Evolutionary conservation across 2,888 invertebrate species (phyloP).

Genomic region (Homarus gammarus): DNA sequence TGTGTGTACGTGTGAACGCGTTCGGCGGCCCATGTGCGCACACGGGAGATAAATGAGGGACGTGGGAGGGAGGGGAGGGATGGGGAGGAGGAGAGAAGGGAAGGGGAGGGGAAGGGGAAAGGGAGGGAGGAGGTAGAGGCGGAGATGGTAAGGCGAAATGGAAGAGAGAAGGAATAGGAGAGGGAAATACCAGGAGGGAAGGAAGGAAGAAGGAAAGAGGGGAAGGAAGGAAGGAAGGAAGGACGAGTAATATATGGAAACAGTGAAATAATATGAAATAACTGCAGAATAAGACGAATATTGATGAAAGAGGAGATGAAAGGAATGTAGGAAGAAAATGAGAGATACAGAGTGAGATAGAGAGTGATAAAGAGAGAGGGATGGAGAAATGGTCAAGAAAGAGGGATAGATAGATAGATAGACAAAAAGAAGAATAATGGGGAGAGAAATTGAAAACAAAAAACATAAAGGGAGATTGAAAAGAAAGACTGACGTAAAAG

Average conservation of each 20-base stretch:
- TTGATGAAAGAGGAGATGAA: background rate
- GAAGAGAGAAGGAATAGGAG: background rate
- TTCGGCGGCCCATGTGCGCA: constrained; percentile 28
- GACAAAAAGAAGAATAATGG: too few relatives aligned
- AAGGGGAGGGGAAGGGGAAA: too few relatives aligned
- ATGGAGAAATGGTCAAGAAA: background rate
- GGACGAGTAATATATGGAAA: too few relatives aligned
- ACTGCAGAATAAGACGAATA: background rate
- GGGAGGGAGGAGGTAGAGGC: background rate
- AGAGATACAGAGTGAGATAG: background rate
- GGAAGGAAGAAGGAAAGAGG: constrained; percentile 1
- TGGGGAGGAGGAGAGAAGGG: constrained; percentile 20
- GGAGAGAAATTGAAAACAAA: too few relatives aligned
- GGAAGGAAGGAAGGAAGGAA: background rate
- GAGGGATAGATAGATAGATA: too few relatives aligned
- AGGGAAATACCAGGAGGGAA: background rate
- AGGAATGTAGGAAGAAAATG: background rate
- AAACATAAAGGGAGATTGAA: background rate
- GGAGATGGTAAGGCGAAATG: too few relatives aligned
- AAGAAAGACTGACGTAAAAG: background rate
- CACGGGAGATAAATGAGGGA: constrained; percentile 35
- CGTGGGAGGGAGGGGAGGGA: background rate
- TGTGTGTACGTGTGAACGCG: constrained; percentile 47
- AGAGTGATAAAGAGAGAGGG: background rate
- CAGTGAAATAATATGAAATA: background rate